Evolutionary conservation across 2,888 invertebrate genomes (phyloP).

Genomic region (Eupithecia inturbata): DNA sequence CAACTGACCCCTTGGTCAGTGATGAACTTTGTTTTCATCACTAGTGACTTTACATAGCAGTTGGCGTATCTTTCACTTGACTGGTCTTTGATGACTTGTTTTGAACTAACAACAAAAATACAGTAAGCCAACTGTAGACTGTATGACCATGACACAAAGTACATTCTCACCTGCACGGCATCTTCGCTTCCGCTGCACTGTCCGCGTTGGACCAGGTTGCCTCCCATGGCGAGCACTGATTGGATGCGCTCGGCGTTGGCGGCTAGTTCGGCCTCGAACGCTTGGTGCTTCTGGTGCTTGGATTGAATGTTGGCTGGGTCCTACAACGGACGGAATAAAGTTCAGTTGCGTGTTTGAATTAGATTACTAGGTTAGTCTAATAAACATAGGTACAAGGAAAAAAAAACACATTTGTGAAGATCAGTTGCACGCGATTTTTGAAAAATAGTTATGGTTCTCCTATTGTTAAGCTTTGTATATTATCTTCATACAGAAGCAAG

Average conservation of each 20-base stretch:
- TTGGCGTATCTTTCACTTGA: no score
- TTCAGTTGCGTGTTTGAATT: background rate
- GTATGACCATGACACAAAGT: background rate
- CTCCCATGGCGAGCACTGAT: constrained; percentile 97
- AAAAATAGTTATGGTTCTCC: background rate
- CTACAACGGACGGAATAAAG: constrained; percentile 48
- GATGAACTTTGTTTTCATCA: no score
- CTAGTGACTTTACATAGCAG: no score
- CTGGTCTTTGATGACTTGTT: no score
- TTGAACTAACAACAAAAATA: no score
- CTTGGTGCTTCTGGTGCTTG: constrained; percentile 99
- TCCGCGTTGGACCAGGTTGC: constrained; percentile 95
- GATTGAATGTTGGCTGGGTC: constrained; percentile 98
- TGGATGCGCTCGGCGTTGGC: constrained; percentile 99
- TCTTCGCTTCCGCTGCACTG: constrained; percentile 99
- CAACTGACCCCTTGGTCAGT: no score
- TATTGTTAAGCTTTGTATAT: no score
- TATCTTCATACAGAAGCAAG: background rate
- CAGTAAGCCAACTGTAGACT: background rate
- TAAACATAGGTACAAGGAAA: no score
- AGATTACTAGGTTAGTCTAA: background rate
- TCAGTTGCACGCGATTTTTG: background rate
- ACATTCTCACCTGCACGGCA: constrained; percentile 90
- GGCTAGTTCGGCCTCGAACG: constrained; percentile 99
- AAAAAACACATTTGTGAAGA: no score